These are phyloP conservation scores for Crioceris asparagi DNA, from an alignment of 2,888 invertebrate species.

Conservation along the genomic window DNA sequence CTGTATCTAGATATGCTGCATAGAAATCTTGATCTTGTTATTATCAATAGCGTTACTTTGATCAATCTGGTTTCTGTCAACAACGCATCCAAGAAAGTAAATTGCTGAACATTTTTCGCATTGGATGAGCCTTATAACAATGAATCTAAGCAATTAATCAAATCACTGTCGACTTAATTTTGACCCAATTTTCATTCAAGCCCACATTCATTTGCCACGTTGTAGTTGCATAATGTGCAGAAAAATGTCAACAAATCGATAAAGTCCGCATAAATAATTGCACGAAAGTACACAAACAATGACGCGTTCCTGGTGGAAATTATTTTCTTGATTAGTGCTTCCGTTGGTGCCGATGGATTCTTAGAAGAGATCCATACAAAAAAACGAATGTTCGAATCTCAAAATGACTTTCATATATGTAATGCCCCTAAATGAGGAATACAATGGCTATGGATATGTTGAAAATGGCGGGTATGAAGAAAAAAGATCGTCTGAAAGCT, in stretches of 20 bases:
- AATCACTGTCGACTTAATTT: no score
- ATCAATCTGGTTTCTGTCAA: no score
- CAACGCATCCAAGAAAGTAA: no score
- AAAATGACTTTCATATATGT: conserved; percentile 40
- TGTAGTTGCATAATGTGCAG: conserved; percentile 7
- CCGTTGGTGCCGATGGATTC: neutral
- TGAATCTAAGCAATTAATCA: no score
- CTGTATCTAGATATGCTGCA: no score
- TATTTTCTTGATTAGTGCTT: neutral
- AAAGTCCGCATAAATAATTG: conserved; percentile 11
- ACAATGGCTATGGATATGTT: conserved; percentile 33
- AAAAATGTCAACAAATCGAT: conserved; percentile 12
- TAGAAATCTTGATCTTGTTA: no score
- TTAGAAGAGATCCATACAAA: neutral
- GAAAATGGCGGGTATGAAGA: conserved; percentile 32
- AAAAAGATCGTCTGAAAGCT: no score
- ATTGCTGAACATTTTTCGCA: no score
- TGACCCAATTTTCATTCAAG: no score
- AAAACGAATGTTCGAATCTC: neutral
- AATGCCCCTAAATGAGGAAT: conserved; percentile 34
- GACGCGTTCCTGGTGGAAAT: no score
- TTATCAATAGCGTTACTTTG: no score
- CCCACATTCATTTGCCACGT: neutral
- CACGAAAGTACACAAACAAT: neutral
- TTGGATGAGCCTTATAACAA: no score